Base-by-base conservation (phyloP, 2,113 vertebrate genomes). In the Phalacrocorax aristotelis region DNA sequence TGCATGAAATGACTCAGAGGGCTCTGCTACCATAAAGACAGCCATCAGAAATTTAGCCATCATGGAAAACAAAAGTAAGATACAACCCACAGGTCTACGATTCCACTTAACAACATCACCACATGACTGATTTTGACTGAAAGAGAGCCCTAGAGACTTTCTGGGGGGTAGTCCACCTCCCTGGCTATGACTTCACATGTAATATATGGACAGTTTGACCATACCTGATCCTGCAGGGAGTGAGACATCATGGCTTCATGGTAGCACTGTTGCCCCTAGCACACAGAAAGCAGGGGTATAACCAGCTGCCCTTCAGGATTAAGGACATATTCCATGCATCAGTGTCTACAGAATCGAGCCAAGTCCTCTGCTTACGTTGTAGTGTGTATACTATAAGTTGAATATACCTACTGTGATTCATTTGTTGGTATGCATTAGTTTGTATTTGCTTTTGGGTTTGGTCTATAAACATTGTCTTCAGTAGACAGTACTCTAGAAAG, bases 71-170 rank as follows among this genome's bases (percentile, higher is more conserved):
- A 54, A 57, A 83, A 25, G 9, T 17, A 71, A 83, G 44, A 51
- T 52, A 60, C 2, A 46, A 30, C 15, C 16, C 32, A 13, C 1
- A 12, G 10, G 10, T 32, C 54, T 65, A 36, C 5, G 0, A 9
- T 30, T 54, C n/a, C 36, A 23, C 20, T 22, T 19, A 7, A 17
- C 2, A 20, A 26, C 51, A 52, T 1, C 9, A 15, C 7, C 19
- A 1, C 30, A 15, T 2, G 22, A 70, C 38, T 60, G 13, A 52
- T 27, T 42, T 30, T 38, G 55, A 17, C 61, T 32, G 65, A 26
- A 38, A 15, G 27, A 49, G 23, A 26, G 21, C 55, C 8, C 36
- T 30, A n/a, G 5, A 8, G 18, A 2, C 58, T 70, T 65, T 38
- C 17, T 17, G 7, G 8, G 34, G 27, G 13, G 51, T 9, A 42